Base-by-base conservation (phyloP, 2,888 invertebrate genomes). In the Chrysolina haemoptera region DNA sequence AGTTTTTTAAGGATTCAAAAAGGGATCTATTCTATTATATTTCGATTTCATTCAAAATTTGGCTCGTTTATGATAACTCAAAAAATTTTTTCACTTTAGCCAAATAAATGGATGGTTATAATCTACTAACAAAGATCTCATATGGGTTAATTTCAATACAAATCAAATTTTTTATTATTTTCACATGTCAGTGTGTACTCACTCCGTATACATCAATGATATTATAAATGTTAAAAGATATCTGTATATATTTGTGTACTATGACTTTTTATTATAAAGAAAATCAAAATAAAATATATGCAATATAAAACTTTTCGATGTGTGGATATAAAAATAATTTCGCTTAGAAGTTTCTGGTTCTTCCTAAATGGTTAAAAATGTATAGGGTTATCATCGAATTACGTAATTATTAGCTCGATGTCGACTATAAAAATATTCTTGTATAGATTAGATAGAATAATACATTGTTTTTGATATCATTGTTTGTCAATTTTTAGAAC, bases 341-440 rank as follows among this genome's bases (percentile, higher is more conserved):
- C 40, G 70, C 70, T 50, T 69, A 62, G 48, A 62, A 63, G 48
- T 35, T 73, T 73, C 75, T 67, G 43, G 77, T 77, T 77, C 77
- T 77, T 77, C 77, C 77, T 74, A 63, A 73, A 69, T 77, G 53
- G 69, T 74, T 73, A 62, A 59, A 68, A 62, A 62, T 64, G 46
- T 16, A 65, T 48, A 65, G 14, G 22, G 41, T 18, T 48, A 27
- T 18, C 55, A 67, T 67, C 67, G 67, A 67, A 67, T 53, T 67
- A 35, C 41, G 35, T 53, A 27, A 50, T 66, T 5, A 50, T 10
- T 35, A 59, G 59, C 14, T 59, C 59, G 59, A 35, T 48, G 35
- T 50, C 16, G 48, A 67, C 50, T 66, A 22, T 66, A 27, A 65
- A 64, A 20, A 12, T 65, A 65, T 48, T 65, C 65, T 65, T 65